Base-by-base conservation (phyloP, 2,888 invertebrate genomes). In the Caradrina clavipalpis region DNA sequence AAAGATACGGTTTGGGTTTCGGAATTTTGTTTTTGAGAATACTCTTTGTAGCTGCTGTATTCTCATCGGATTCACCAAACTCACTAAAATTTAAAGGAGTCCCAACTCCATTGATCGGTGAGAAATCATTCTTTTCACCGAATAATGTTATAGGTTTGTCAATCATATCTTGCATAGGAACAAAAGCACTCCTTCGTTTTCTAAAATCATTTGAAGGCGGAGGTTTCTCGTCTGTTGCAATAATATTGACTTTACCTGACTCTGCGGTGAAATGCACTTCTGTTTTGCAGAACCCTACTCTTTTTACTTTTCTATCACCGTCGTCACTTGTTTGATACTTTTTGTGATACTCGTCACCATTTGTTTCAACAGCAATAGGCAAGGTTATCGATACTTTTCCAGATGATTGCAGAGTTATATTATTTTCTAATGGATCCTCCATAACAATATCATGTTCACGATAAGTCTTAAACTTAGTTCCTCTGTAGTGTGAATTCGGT, bases 201-300 rank as follows among this genome's bases (percentile, higher is more conserved):
- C 98, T 96, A 88, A 98, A 98, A 89, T 98, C 97, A 88, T 97
- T 98, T 0, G 98, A 97, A 7, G 98, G 98, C 13, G 98, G 98
- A 55, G 98, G 98, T 90, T 98, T 98, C 76, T 98, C 98, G 91
- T 98, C 98, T 0, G 98, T 98, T 88, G 98, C 98, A 45, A 98
- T 98, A 70, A 98, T 98, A 88, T 98, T 98, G 0, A 98, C 98
- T 84, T 97, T 97, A 0, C 98, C 98, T 1, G 98, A 98, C 88
- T 98, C 98, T 19, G 98, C 98, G 0, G 98, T 97, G 89, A 98
- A 98, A 91, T 98, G 98, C 35, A 98, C 97, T 94, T 98, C 98
- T 0, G 98, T 98, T 94, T 98, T 98, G 88, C 98, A 98, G 91
- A 98, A 98, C 86, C 97, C 98, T 0, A 98, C 98, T 91, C 97